A percentile compares a stretch with the other conserved stretches of the same genome.
Conservation (phyloP, 1,140 invertebrate species). For the Plodia interpunctella region DNA sequence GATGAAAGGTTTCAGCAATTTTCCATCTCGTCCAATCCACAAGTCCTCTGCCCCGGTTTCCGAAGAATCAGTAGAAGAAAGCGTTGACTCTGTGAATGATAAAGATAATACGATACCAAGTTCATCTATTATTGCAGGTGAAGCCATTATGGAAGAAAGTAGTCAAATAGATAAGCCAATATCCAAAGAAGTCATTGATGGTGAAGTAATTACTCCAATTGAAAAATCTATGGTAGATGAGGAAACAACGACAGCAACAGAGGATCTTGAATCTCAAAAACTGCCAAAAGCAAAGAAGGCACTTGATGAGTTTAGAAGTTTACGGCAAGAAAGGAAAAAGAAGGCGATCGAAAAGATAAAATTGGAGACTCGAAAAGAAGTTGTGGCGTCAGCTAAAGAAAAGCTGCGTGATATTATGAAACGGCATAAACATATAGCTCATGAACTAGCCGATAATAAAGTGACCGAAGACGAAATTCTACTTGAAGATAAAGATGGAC, state of each 20-base stretch:
- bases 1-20: constrained; percentile 66
- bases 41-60: constrained; percentile 13
- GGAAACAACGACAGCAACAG: constrained; percentile 13
- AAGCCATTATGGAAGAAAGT: constrained; percentile 15
- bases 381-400: constrained; percentile 71
- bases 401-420: constrained; percentile 74
- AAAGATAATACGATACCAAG: neutral
- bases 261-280: constrained; percentile 19
- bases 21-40: constrained; percentile 19
- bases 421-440: constrained; percentile 66
- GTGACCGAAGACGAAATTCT: constrained; percentile 31
- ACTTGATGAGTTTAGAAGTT: constrained; percentile 46
- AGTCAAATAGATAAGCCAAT: constrained; percentile 11
- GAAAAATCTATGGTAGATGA: constrained; percentile 21
- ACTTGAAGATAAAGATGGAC: constrained; percentile 35
- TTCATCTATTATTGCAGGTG: constrained; percentile 8
- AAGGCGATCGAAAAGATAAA: constrained; percentile 66
- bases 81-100: constrained; percentile 18
- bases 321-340: constrained; percentile 54
- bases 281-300: constrained; percentile 39
- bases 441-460: constrained; percentile 52
- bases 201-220: constrained; percentile 17
- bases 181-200: constrained; percentile 11
- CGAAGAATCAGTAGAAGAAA: constrained; percentile 21
- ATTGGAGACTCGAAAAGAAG: constrained; percentile 64